Evolutionary conservation across 1,140 invertebrate genomes (phyloP).

Genomic region (Anastatus disparis): DNA sequence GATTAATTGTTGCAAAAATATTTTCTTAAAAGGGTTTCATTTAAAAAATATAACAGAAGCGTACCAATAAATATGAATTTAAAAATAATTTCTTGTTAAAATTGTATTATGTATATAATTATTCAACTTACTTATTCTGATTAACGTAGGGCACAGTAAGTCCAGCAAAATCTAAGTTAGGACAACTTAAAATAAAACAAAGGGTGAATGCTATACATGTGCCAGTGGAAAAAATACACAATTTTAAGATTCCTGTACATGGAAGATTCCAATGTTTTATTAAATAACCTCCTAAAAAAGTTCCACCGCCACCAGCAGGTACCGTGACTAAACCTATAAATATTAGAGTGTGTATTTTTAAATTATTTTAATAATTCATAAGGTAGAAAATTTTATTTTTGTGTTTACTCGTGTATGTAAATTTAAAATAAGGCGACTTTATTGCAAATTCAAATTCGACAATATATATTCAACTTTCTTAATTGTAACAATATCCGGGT

Average conservation of each 20-base stretch:
- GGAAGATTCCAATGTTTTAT: conserved; percentile 79
- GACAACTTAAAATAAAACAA: conserved; percentile 79
- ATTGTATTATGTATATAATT: too few relatives aligned
- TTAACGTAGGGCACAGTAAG: conserved; percentile 72
- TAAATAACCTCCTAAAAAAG: conserved; percentile 83
- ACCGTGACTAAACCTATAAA: conserved; percentile 75
- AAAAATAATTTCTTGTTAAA: too few relatives aligned
- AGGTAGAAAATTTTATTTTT: neutral
- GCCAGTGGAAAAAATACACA: conserved; percentile 74
- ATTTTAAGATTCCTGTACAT: conserved; percentile 80
- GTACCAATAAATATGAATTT: too few relatives aligned
- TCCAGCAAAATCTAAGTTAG: conserved; percentile 79
- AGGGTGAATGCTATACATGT: conserved; percentile 72
- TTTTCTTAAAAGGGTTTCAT: too few relatives aligned
- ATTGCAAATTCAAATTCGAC: too few relatives aligned
- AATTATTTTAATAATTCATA: neutral
- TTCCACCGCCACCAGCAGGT: conserved; percentile 80
- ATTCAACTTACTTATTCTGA: too few relatives aligned
- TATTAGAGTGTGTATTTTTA: too few relatives aligned
- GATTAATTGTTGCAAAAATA: too few relatives aligned
- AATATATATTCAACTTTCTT: too few relatives aligned
- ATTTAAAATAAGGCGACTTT: conserved; percentile 16
- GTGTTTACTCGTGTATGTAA: neutral
- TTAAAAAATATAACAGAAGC: too few relatives aligned
- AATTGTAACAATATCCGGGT: too few relatives aligned